These are phyloP conservation scores for Drosophila borborema DNA, from an alignment of 2,888 invertebrate genomes.

Conservation along the genomic window DNA sequence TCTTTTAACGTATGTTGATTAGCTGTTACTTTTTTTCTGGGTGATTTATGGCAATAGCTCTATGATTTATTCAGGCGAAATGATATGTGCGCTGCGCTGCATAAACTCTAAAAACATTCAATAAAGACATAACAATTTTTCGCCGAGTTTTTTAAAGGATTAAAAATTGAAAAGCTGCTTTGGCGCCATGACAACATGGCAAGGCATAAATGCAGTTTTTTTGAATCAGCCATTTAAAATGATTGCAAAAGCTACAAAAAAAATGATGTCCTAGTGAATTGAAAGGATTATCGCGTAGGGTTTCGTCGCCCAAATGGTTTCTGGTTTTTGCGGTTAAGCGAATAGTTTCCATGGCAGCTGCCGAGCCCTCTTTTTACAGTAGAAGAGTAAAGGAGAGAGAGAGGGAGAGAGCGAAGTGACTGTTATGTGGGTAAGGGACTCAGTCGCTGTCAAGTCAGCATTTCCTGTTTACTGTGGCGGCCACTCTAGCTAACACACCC, in stretches of 20 bases:
- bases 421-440: constrained; percentile 14
- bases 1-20: constrained; percentile 51
- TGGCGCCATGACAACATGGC: background rate
- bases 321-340: constrained; percentile 49
- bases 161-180: background rate
- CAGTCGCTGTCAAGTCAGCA: constrained; percentile 61
- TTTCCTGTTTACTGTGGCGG: constrained; percentile 54
- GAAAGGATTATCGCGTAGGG: constrained; percentile 67
- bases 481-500: constrained; percentile 21
- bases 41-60: constrained; percentile 21
- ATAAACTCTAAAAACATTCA: background rate
- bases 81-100: background rate
- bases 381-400: background rate
- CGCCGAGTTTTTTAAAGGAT: background rate
- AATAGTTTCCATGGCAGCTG: constrained; percentile 41
- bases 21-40: constrained; percentile 30
- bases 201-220: constrained; percentile 6
- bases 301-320: constrained; percentile 48
- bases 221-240: constrained; percentile 26
- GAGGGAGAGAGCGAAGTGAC: background rate
- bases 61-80: constrained; percentile 28
- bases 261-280: constrained; percentile 56
- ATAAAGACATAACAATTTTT: constrained; percentile 2
- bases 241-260: constrained; percentile 1
- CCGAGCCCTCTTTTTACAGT: constrained; percentile 5